phyloP scores from a whole-genome alignment of 2,888 invertebrate species.

The Oscheius sp. region DNA sequence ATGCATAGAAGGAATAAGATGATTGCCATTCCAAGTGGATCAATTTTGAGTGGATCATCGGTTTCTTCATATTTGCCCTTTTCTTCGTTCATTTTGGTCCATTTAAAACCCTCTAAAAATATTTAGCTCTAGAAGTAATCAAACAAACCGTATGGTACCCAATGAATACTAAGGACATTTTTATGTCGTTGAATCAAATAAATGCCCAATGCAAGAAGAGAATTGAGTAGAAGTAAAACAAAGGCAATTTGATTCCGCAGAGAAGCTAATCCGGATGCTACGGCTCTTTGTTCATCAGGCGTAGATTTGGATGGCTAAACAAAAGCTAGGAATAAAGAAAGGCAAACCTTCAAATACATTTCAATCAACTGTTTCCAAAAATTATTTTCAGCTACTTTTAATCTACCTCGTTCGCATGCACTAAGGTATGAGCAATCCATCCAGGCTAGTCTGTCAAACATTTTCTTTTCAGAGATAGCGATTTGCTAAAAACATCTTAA shows the following conservation, averaged over 20 bases:
- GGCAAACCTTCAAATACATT: conserved; percentile 63
- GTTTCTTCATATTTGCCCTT: conserved; percentile 65
- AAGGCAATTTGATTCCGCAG: conserved; percentile 89
- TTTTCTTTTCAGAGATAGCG: not conserved
- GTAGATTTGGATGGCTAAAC: conserved; percentile 63
- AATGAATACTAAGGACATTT: conserved; percentile 79
- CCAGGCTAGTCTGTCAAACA: conserved; percentile 46
- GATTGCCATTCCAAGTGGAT: conserved; percentile 83
- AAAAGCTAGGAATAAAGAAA: not conserved
- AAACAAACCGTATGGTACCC: conserved; percentile 50
- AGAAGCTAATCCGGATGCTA: conserved; percentile 82
- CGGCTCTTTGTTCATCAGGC: conserved; percentile 54
- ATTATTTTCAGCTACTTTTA: conserved; percentile 76
- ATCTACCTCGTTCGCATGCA: conserved; percentile 61
- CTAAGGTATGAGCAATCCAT: conserved; percentile 61
- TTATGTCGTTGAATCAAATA: conserved; percentile 98
- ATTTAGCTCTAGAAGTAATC: not conserved
- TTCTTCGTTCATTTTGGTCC: conserved; percentile 67
- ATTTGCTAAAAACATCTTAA: not conserved
- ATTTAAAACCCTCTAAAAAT: conserved; percentile 61
- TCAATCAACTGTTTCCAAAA: conserved; percentile 70
- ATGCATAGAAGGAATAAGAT: conserved; percentile 67
- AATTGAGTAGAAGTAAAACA: conserved; percentile 97
- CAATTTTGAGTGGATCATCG: conserved; percentile 75
- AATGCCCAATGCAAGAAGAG: conserved; percentile 95